A percentile compares a stretch with the other conserved stretches of the same genome.
Conservation (phyloP, 2,797 vertebrate genomes). For the Phataginus tricuspis region DNA sequence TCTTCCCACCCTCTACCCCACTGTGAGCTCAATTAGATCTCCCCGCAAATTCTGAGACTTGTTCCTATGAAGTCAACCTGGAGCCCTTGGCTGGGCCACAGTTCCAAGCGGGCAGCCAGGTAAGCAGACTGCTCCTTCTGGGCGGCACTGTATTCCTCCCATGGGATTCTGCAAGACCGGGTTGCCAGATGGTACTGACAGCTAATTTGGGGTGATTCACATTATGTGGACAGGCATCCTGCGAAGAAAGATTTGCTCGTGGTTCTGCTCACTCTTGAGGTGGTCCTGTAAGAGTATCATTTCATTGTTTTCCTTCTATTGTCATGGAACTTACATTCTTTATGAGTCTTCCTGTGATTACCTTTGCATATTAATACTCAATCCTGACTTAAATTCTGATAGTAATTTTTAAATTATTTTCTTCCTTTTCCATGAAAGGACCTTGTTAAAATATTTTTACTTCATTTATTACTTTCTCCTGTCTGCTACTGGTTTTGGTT, state of each 20-base stretch:
- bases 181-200: neutral
- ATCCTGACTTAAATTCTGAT: neutral
- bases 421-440: neutral
- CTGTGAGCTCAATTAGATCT: neutral
- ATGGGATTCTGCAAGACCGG: neutral
- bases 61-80: neutral
- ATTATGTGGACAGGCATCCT: neutral
- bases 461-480: neutral
- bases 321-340: neutral
- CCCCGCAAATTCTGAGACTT: neutral
- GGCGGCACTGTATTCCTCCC: neutral
- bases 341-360: neutral
- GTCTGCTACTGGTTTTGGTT: neutral
- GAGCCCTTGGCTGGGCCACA: neutral
- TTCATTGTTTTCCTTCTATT: constrained; percentile 9
- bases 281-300: neutral
- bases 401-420: neutral
- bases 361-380: neutral
- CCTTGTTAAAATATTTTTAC: neutral
- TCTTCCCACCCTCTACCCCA: neutral
- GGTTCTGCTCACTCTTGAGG: neutral
- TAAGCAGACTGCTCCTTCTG: neutral
- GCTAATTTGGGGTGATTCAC: neutral
- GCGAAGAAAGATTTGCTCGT: neutral
- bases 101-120: neutral